These are phyloP conservation scores for Cheilosia pagana DNA, from an alignment of 2,888 invertebrate species.

Conservation along the genomic window DNA sequence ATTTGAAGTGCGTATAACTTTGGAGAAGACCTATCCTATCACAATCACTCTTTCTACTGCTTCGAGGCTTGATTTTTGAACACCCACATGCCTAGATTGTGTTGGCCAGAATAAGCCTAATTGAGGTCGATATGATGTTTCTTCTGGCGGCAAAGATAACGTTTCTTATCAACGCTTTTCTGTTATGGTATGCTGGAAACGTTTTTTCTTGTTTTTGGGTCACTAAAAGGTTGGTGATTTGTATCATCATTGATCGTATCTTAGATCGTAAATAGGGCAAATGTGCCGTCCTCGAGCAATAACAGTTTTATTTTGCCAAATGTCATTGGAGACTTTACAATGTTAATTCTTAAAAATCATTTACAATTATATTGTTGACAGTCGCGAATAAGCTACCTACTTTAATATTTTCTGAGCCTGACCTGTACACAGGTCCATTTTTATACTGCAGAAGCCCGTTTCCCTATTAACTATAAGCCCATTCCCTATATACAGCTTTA, in stretches of 20 bases:
- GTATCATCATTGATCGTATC: slow-evolving; percentile 8
- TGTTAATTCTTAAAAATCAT: too few relatives aligned
- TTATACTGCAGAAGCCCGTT: too few relatives aligned
- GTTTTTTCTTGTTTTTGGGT: slow-evolving; percentile 29
- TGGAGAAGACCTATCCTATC: slow-evolving; percentile 12
- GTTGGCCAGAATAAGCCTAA: slow-evolving; percentile 24
- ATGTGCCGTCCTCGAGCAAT: background rate
- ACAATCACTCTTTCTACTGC: slow-evolving; percentile 37
- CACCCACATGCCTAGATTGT: background rate
- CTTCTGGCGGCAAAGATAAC: slow-evolving; percentile 14
- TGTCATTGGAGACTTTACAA: too few relatives aligned
- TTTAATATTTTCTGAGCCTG: too few relatives aligned
- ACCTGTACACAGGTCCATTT: too few relatives aligned
- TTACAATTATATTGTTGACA: too few relatives aligned
- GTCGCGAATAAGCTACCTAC: too few relatives aligned
- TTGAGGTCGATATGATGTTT: slow-evolving; percentile 29
- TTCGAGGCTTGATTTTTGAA: background rate
- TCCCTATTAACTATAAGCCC: too few relatives aligned
- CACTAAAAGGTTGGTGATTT: slow-evolving; percentile 26
- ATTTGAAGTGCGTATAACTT: background rate
- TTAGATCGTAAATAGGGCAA: slow-evolving; percentile 11
- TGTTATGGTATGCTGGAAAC: background rate
- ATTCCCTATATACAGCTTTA: too few relatives aligned
- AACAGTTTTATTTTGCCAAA: background rate
- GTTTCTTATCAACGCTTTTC: slow-evolving; percentile 28